phyloP scores from a whole-genome alignment of 1,140 invertebrate species.

The Diachasmimorpha longicaudata region DNA sequence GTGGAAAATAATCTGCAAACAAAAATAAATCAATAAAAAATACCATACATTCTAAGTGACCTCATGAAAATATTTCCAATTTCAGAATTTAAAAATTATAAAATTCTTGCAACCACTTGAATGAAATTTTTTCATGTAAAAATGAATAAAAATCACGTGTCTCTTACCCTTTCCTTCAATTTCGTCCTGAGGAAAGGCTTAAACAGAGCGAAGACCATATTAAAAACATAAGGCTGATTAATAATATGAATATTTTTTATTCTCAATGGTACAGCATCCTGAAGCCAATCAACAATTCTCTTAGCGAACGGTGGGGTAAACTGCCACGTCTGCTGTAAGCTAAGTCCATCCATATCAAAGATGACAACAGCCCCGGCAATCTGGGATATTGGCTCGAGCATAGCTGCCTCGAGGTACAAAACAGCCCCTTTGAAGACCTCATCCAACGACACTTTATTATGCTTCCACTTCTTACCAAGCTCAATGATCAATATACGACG shows the following conservation, averaged over 20 bases:
- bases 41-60: background rate
- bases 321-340: constrained; percentile 80
- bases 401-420: constrained; percentile 78
- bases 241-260: constrained; percentile 87
- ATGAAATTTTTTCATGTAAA: background rate
- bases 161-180: constrained; percentile 68
- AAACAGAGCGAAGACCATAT: constrained; percentile 85
- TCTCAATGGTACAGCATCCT: constrained; percentile 80
- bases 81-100: too few relatives aligned
- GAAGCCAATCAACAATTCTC: constrained; percentile 81
- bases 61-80: too few relatives aligned
- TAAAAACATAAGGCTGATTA: constrained; percentile 88
- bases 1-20: constrained; percentile 77
- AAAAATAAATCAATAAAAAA: constrained; percentile 4
- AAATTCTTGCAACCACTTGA: too few relatives aligned
- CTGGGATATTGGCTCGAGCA: constrained; percentile 79
- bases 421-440: constrained; percentile 85
- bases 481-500: constrained; percentile 77
- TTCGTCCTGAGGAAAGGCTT: constrained; percentile 86
- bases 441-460: constrained; percentile 77
- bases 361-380: constrained; percentile 79
- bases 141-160: background rate
- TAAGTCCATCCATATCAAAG: constrained; percentile 84
- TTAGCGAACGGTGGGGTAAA: constrained; percentile 84
- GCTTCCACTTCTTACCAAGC: constrained; percentile 86